Conservation (phyloP, 2,888 invertebrate species). For the Eilema griseolum region DNA sequence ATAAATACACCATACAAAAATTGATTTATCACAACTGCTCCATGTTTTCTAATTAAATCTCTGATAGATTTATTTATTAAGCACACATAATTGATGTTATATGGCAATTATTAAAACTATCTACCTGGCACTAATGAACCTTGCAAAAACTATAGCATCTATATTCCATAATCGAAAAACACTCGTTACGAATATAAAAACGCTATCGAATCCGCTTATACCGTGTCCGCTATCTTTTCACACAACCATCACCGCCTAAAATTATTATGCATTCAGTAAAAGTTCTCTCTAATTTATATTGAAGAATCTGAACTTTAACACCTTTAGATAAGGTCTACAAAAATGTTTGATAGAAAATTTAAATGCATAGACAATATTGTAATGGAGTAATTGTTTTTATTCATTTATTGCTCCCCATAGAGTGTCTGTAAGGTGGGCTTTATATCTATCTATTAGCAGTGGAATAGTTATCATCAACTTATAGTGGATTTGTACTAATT, state of each 20-base stretch:
- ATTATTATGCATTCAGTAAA: slow-evolving; percentile 49
- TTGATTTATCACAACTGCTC: slow-evolving; percentile 28
- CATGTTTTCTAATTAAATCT: slow-evolving; percentile 35
- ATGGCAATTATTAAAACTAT: slow-evolving; percentile 16
- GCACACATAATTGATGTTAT: slow-evolving; percentile 36
- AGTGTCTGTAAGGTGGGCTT: slow-evolving; percentile 74
- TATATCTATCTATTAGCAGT: slow-evolving; percentile 72
- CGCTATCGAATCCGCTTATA: slow-evolving; percentile 57
- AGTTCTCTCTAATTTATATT: slow-evolving; percentile 35
- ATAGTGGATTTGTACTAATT: slow-evolving; percentile 74
- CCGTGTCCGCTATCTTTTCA: slow-evolving; percentile 40
- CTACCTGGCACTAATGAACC: slow-evolving; percentile 41
- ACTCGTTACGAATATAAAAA: slow-evolving; percentile 21
- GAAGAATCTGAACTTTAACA: slow-evolving; percentile 50
- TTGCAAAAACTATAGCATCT: slow-evolving; percentile 33
- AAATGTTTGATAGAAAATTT: slow-evolving; percentile 15
- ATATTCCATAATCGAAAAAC: slow-evolving; percentile 34
- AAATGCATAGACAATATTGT: slow-evolving; percentile 54
- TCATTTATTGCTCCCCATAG: slow-evolving; percentile 77
- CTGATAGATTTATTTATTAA: slow-evolving; percentile 30
- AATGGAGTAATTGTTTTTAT: slow-evolving; percentile 79
- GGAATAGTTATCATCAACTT: slow-evolving; percentile 68
- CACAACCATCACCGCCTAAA: slow-evolving; percentile 53
- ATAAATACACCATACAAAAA: slow-evolving; percentile 28
- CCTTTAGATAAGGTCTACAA: slow-evolving; percentile 31